phyloP scores from a whole-genome alignment of 2,888 invertebrate genomes.

The Nasonia oneida region DNA sequence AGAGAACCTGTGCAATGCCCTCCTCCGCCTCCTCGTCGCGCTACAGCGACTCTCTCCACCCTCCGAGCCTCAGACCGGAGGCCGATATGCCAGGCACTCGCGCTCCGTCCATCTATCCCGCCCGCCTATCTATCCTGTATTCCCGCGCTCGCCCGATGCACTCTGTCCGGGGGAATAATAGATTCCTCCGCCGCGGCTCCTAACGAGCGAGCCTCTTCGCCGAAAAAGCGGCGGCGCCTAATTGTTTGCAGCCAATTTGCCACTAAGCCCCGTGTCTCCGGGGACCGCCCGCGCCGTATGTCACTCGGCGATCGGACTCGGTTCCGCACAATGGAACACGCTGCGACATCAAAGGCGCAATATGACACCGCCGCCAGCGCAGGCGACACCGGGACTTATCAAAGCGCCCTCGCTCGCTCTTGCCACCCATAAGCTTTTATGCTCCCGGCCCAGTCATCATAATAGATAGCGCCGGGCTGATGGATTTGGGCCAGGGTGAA shows the following conservation, averaged over 20 bases:
- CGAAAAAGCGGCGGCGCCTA: background rate
- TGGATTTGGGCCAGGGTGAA: too few relatives aligned
- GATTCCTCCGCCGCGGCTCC: too few relatives aligned
- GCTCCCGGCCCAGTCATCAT: too few relatives aligned
- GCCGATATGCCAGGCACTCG: conserved; percentile 49
- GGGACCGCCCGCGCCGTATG: background rate
- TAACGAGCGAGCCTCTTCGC: too few relatives aligned
- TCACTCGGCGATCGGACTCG: background rate
- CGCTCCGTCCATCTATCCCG: too few relatives aligned
- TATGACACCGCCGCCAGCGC: background rate
- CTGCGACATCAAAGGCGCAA: conserved; percentile 6
- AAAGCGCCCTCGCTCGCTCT: too few relatives aligned
- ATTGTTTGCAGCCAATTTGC: conserved; percentile 14
- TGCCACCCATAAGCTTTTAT: too few relatives aligned
- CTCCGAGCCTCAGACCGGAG: background rate
- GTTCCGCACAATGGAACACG: background rate
- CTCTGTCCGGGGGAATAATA: conserved; percentile 44
- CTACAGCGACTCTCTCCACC: conserved; percentile 58
- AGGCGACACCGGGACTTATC: background rate
- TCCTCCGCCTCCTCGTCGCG: conserved; percentile 20
- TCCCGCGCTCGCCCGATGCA: conserved; percentile 16
- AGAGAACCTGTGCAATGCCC: conserved; percentile 60
- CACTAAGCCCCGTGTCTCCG: conserved; percentile 1
- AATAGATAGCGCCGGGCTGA: too few relatives aligned
- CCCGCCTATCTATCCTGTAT: conserved; percentile 56